Percentiles rank a stretch among this genome's conserved stretches.
Evolutionary conservation across 2,797 vertebrate species (phyloP).

Genomic region (Carapus acus): DNA sequence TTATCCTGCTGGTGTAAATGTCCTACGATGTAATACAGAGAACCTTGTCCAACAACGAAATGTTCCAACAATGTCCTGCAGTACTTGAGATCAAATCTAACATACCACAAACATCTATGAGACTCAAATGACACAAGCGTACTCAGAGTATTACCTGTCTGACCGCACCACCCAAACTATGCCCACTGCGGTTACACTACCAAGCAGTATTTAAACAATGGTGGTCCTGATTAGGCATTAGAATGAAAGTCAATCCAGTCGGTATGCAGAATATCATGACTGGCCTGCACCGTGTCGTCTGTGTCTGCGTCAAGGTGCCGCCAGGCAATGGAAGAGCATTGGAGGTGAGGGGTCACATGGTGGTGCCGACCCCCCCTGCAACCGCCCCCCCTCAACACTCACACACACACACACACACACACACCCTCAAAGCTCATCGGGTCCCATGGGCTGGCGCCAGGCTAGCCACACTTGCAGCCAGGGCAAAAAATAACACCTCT

Average conservation of each 20-base stretch:
- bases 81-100: conserved; percentile 3
- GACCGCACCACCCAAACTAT: neutral
- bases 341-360: conserved; percentile 69
- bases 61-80: conserved; percentile 4
- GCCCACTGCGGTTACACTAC: neutral
- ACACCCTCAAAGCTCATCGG: conserved; percentile 51
- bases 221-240: neutral
- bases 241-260: neutral
- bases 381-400: no score
- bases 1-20: neutral
- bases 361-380: conserved; percentile 57
- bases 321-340: conserved; percentile 41
- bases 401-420: no score
- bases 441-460: conserved; percentile 76
- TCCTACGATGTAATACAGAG: neutral
- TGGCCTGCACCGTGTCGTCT: conserved; percentile 57
- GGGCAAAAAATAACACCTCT: conserved; percentile 70
- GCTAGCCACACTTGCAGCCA: conserved; percentile 63
- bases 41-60: neutral
- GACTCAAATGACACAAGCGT: conserved; percentile 2
- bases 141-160: neutral
- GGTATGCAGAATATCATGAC: conserved; percentile 12
- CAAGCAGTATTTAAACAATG: conserved; percentile 2
- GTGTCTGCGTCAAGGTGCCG: conserved; percentile 52
- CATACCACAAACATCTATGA: neutral